Evolutionary conservation across 2,888 invertebrate species (phyloP).

Genomic region (Ichneumoninae sp.): DNA sequence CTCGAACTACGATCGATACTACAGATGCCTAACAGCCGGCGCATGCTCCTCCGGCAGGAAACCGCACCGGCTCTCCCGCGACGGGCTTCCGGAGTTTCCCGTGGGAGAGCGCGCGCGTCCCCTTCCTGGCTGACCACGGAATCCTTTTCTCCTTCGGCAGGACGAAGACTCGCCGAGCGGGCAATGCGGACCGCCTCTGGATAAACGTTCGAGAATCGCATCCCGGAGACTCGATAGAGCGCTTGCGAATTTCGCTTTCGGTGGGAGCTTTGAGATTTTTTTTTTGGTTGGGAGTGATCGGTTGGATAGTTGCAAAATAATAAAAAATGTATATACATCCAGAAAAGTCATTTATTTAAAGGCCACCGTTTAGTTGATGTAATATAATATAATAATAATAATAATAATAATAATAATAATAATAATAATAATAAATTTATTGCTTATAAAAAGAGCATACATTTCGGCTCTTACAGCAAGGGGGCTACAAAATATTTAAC

Average conservation of each 20-base stretch:
- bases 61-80: conserved; percentile 43
- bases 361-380: no score
- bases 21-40: conserved; percentile 81
- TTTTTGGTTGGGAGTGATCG: not conserved
- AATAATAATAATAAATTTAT: no score
- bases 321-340: no score
- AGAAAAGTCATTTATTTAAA: no score
- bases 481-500: no score
- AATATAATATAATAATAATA: no score
- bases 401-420: no score
- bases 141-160: conserved; percentile 44
- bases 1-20: conserved; percentile 81
- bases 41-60: conserved; percentile 75
- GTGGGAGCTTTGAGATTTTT: not conserved
- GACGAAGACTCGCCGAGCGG: not conserved
- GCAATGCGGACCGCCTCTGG: not conserved
- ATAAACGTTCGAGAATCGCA: not conserved
- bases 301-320: not conserved
- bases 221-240: not conserved
- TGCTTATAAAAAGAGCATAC: no score
- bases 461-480: no score
- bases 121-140: conserved; percentile 70
- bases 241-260: not conserved
- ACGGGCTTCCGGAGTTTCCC: conserved; percentile 69
- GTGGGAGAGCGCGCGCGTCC: conserved; percentile 75